Base-by-base conservation (phyloP, 2,797 vertebrate genomes). In the Sebastiscus tertius region DNA sequence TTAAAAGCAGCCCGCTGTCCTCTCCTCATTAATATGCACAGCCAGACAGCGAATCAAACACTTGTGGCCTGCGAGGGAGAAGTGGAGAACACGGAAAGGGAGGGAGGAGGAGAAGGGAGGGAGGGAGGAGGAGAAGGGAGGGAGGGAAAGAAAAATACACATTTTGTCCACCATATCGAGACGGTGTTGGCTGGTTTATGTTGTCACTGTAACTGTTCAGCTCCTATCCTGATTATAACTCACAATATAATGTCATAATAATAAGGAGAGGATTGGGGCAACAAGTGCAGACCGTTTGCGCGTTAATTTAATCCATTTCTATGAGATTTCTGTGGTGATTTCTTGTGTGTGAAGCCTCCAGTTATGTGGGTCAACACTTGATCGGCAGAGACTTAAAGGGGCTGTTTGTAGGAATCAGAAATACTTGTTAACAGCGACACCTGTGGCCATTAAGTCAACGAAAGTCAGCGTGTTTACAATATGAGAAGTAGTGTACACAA, bases 11-110 rank as follows among this genome's bases (percentile, higher is more conserved):
- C 93, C 93, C 95, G 93, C 90, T 96, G 96, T 94, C 80, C 90
- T 93, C 94, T 85, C 75, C 97, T 98, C 97, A 98, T 99, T 98
- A 97, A 97, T 96, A 99, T 99, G 97, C 97, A 96, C 83, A 95
- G 91, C 96, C 90, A 96, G 94, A 92, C 95, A 94, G 93, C 96
- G 95, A 98, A 96, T 97, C 96, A 96, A 95, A 94, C 94, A 95
- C 96, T 95, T 96, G 96, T 96, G 94, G 94, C 94, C 83, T 79
- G 88, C 46, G 75, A 81, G 78, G 69, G 88, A 91, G 76, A 85
- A 86, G 77, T 76, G 74, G 76, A 84, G 76, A 75, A 71, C 76
- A 80, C 73, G 70, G 78, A 77, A 26, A 70, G 59, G 87, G 83
- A 75, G 54, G 59, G 64, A 72, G 42, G 49, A 18, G 75, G n/a